phyloP scores from a whole-genome alignment of 2,113 vertebrate species.

The Syngnathoides biaculeatus region DNA sequence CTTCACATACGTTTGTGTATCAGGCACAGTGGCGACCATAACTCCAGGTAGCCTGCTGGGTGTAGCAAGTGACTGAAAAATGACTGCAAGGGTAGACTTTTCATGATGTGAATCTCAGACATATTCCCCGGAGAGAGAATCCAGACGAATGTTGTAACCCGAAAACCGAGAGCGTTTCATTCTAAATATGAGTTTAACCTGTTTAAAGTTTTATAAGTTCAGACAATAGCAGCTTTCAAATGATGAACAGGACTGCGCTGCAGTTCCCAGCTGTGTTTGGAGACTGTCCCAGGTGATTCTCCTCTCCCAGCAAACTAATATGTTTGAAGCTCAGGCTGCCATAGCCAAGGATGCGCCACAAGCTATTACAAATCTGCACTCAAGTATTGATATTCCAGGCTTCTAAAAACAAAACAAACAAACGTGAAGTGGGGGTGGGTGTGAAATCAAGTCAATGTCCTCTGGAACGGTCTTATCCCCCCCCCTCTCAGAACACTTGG shows the following conservation, averaged over 20 bases:
- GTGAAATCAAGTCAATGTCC: conserved; percentile 41
- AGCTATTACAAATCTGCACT: conserved; percentile 70
- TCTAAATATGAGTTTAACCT: conserved; percentile 68
- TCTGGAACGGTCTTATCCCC: conserved; percentile 58
- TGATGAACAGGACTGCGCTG: conserved; percentile 54
- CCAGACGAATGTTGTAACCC: conserved; percentile 55
- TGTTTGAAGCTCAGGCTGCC: conserved; percentile 71
- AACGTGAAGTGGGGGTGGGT: conserved; percentile 7
- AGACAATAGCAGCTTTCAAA: conserved; percentile 63
- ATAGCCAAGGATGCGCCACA: conserved; percentile 64
- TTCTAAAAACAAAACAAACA: conserved; percentile 70
- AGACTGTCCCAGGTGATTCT: conserved; percentile 62
- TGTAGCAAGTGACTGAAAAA: conserved; percentile 51
- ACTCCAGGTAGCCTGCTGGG: conserved; percentile 54
- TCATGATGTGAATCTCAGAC: conserved; percentile 32
- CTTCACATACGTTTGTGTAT: conserved; percentile 40
- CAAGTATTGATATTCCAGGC: conserved; percentile 70
- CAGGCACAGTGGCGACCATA: conserved; percentile 44
- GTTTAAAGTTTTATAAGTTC: conserved; percentile 63
- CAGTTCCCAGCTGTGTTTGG: conserved; percentile 56
- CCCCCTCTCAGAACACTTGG: conserved; percentile 34
- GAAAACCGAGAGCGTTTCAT: conserved; percentile 40
- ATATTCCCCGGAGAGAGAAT: conserved; percentile 43
- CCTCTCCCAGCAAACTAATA: conserved; percentile 69
- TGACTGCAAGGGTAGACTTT: conserved; percentile 51